Evolutionary conservation across 2,888 invertebrate genomes (phyloP).

Genomic region (Myopa tessellatipennis): DNA sequence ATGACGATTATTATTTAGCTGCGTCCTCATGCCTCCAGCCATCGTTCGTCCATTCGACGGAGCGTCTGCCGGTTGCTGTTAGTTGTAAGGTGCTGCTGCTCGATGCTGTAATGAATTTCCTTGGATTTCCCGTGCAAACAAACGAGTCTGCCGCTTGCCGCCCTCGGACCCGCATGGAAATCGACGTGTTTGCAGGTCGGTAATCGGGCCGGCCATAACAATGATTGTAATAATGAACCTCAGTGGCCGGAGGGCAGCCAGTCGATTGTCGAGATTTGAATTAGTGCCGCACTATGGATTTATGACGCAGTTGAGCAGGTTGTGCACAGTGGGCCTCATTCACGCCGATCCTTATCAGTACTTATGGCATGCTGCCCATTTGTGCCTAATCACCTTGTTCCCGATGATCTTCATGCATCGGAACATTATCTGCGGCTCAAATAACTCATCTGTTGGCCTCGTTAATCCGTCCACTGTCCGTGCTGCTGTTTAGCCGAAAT

Average conservation of each 20-base stretch:
- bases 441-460: background rate
- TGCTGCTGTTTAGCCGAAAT: background rate
- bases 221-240: constrained; percentile 55
- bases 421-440: too few relatives aligned
- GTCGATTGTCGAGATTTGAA: constrained; percentile 47
- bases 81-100: background rate
- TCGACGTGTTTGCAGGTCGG: constrained; percentile 1
- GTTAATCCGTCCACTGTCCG: constrained; percentile 6
- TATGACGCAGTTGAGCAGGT: constrained; percentile 33
- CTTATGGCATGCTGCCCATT: background rate
- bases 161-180: background rate
- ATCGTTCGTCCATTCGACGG: background rate
- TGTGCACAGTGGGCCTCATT: background rate
- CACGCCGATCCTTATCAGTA: background rate
- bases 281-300: constrained; percentile 42
- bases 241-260: constrained; percentile 46
- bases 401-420: background rate
- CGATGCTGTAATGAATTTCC: constrained; percentile 29
- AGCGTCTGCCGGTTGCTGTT: background rate
- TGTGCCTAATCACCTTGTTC: background rate
- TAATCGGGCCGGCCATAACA: constrained; percentile 48
- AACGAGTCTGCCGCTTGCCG: background rate
- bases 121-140: constrained; percentile 2
- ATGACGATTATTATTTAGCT: constrained; percentile 31
- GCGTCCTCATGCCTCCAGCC: background rate